Base-by-base conservation (phyloP, 2,797 vertebrate species). In the Aplochiton taeniatus region DNA sequence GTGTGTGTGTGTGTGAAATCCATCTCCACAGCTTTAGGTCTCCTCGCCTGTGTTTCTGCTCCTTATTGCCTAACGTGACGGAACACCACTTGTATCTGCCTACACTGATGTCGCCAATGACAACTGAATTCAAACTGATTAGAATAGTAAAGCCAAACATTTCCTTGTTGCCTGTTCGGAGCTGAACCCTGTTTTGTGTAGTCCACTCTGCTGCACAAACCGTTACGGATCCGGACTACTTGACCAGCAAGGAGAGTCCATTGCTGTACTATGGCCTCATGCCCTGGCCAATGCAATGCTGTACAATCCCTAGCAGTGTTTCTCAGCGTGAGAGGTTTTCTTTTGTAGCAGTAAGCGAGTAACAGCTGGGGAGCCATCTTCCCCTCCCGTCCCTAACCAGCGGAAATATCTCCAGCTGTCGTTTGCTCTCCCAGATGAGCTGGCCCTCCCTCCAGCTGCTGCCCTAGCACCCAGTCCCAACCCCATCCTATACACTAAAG, bases 401-500 rank as follows among this genome's bases (percentile, higher is more conserved):
- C 59, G 83, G 82, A 88, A 85, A 88, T 80, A 80, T 87, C 82
- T 90, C 85, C 93, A 93, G 92, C 90, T 93, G 92, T 91, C 90
- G 91, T 92, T 88, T 91, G 89, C 83, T 85, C 77, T 87, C 83
- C 88, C 86, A 88, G 84, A 90, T 91, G 89, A 91, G 86, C 88
- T 80, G 79, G 79, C 83, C 83, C 82, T 77, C 73, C 75, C 79
- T 90, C 89, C 90, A 92, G 90, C 88, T 92, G 91, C 88, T 79
- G 64, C 84, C 78, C 66, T 45, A 72, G 75, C 78, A 73, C 71
- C 70, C 65, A 71, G 58, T 56, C 67, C 45, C 47, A n/a, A 16
- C 59, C 42, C 31, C 31, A 53, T 9, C 19, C 17, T 10, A 16
- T 14, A 56, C 52, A 54, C 20, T 11, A 54, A 11, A 6, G 52